These are phyloP conservation scores for Hycleus cichorii DNA, from an alignment of 1,140 invertebrate species.

Conservation along the genomic window DNA sequence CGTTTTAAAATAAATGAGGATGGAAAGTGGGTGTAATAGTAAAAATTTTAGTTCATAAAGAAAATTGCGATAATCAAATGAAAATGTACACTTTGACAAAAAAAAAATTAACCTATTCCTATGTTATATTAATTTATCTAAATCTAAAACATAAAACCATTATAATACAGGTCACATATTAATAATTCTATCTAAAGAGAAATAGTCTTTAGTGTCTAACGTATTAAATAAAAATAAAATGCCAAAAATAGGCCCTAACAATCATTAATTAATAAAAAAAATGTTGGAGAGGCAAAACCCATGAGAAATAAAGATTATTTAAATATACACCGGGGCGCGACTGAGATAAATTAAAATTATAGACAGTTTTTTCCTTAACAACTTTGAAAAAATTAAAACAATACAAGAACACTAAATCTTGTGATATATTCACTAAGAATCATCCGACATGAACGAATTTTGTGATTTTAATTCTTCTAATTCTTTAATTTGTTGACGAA, in stretches of 20 bases:
- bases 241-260: slow-evolving; percentile 22
- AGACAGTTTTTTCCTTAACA: slow-evolving; percentile 16
- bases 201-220: slow-evolving; percentile 33
- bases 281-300: slow-evolving; percentile 6
- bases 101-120: slow-evolving; percentile 27
- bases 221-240: slow-evolving; percentile 26
- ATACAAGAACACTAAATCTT: slow-evolving; percentile 30
- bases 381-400: slow-evolving; percentile 19
- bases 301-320: neutral
- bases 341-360: slow-evolving; percentile 17
- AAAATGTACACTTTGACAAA: slow-evolving; percentile 30
- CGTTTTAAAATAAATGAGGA: slow-evolving; percentile 4
- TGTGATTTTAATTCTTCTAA: slow-evolving; percentile 87
- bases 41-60: neutral
- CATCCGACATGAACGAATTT: slow-evolving; percentile 83
- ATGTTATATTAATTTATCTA: slow-evolving; percentile 32
- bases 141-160: slow-evolving; percentile 38
- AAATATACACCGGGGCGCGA: slow-evolving; percentile 17
- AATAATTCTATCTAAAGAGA: slow-evolving; percentile 29
- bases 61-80: slow-evolving; percentile 19
- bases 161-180: slow-evolving; percentile 36
- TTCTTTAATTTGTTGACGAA: slow-evolving; percentile 81
- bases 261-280: slow-evolving; percentile 2
- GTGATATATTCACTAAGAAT: slow-evolving; percentile 42
- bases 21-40: neutral